Percentiles rank a stretch among this genome's conserved stretches.
Conservation (phyloP, 2,797 vertebrate genomes). For the Protonibea diacanthus region DNA sequence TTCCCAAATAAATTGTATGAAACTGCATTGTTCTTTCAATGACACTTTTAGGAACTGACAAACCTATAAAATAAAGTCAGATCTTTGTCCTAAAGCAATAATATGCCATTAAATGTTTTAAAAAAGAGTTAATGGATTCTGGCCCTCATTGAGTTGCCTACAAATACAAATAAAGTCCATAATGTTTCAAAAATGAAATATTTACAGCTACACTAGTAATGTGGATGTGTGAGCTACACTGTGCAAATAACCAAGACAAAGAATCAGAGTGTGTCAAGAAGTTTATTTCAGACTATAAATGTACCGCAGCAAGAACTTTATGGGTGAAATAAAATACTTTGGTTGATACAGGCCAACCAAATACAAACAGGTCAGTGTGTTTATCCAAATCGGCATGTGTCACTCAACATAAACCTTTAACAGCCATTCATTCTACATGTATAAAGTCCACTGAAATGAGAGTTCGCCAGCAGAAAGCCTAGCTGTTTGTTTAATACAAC, state of each 20-base stretch:
- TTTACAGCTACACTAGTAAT: neutral
- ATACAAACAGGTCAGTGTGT: neutral
- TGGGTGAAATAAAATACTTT: slow-evolving; percentile 6
- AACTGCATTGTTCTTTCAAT: neutral
- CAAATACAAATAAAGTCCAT: neutral
- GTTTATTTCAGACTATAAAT: slow-evolving; percentile 67
- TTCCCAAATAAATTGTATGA: neutral
- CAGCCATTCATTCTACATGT: slow-evolving; percentile 8
- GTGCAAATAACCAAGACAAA: slow-evolving; percentile 2
- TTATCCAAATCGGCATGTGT: neutral
- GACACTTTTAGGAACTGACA: neutral
- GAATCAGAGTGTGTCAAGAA: slow-evolving; percentile 7
- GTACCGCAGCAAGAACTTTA: slow-evolving; percentile 30
- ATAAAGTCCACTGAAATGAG: slow-evolving; percentile 20
- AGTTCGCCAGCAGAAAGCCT: slow-evolving; percentile 20
- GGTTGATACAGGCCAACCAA: neutral
- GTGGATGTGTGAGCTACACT: neutral
- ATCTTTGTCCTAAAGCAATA: neutral
- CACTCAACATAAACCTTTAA: neutral
- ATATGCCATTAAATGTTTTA: neutral
- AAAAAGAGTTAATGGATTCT: neutral
- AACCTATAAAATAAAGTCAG: neutral
- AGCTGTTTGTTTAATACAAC: neutral
- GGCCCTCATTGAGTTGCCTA: neutral
- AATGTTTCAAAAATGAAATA: neutral